These are phyloP conservation scores for Adela reaumurella DNA, from an alignment of 2,888 invertebrate genomes.

Conservation along the genomic window DNA sequence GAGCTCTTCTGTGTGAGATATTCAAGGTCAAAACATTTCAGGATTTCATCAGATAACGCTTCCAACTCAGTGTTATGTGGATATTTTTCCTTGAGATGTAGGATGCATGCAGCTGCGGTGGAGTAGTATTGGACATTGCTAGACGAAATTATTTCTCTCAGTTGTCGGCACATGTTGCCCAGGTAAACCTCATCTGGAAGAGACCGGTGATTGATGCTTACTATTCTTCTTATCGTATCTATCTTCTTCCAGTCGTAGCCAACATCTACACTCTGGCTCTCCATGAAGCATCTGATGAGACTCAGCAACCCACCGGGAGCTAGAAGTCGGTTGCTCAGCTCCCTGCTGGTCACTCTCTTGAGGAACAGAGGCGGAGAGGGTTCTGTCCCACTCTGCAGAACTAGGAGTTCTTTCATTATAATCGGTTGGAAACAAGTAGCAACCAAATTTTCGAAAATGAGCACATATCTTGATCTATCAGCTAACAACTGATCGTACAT, in stretches of 20 bases:
- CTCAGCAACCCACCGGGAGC: conserved; percentile 61
- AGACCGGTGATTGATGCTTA: conserved; percentile 52
- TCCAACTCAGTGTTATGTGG: conserved; percentile 30
- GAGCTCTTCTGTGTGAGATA: conserved; percentile 16
- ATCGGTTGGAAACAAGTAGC: conserved; percentile 56
- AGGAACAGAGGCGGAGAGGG: conserved; percentile 61
- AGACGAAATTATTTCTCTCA: conserved; percentile 40
- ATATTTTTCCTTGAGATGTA: conserved; percentile 48
- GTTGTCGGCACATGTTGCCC: conserved; percentile 48
- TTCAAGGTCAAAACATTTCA: conserved; percentile 25
- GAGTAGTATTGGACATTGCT: conserved; percentile 39
- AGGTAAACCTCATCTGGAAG: conserved; percentile 45
- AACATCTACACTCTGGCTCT: conserved; percentile 48
- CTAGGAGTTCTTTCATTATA: conserved; percentile 66
- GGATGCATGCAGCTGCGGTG: conserved; percentile 55
- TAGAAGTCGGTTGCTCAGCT: conserved; percentile 58
- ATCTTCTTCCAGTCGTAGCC: conserved; percentile 65
- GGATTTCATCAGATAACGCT: conserved; percentile 22
- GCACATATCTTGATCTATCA: conserved; percentile 49
- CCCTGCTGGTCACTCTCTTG: conserved; percentile 55
- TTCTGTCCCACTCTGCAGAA: conserved; percentile 53
- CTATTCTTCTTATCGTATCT: conserved; percentile 63
- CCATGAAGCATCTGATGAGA: conserved; percentile 63
- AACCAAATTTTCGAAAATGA: conserved; percentile 48
- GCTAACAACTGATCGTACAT: conserved; percentile 44